These are phyloP conservation scores for Hirtodrosophila confusa DNA, from an alignment of 2,888 invertebrate genomes.

Conservation along the genomic window DNA sequence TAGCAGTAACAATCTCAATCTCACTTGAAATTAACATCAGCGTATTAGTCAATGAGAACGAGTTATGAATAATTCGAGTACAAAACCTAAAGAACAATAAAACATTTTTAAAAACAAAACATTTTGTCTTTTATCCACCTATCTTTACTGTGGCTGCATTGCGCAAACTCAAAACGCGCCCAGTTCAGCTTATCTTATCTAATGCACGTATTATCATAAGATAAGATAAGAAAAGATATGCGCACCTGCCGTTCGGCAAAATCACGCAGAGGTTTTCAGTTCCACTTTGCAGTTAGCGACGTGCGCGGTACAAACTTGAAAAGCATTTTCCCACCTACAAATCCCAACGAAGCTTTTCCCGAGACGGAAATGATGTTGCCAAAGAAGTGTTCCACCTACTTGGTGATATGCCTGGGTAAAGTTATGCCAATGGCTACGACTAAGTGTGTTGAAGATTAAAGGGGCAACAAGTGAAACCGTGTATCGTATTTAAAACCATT, in stretches of 20 bases:
- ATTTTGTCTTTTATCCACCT: neutral
- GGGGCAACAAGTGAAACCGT: conserved; percentile 3
- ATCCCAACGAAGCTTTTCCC: conserved; percentile 10
- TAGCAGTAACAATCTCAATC: conserved; percentile 39
- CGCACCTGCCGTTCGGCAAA: conserved; percentile 50
- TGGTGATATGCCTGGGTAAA: conserved; percentile 80
- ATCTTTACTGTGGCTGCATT: conserved; percentile 8
- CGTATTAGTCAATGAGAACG: conserved; percentile 73
- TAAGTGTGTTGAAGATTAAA: neutral
- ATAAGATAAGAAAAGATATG: conserved; percentile 61
- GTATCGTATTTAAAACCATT: no score
- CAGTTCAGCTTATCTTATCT: conserved; percentile 43
- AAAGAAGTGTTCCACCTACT: conserved; percentile 75
- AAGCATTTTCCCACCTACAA: conserved; percentile 2
- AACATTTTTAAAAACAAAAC: conserved; percentile 37
- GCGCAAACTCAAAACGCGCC: conserved; percentile 40
- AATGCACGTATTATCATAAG: conserved; percentile 6
- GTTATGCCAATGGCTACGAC: conserved; percentile 20
- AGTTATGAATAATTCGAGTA: conserved; percentile 71
- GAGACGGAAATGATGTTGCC: conserved; percentile 71
- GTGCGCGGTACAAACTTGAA: conserved; percentile 48
- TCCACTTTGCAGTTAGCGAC: conserved; percentile 63
- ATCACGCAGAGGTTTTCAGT: conserved; percentile 54
- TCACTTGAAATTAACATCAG: conserved; percentile 62
- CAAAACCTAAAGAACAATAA: conserved; percentile 68